Evolutionary conservation across 1,140 invertebrate genomes (phyloP).

Genomic region (Bathynomus jamesi): DNA sequence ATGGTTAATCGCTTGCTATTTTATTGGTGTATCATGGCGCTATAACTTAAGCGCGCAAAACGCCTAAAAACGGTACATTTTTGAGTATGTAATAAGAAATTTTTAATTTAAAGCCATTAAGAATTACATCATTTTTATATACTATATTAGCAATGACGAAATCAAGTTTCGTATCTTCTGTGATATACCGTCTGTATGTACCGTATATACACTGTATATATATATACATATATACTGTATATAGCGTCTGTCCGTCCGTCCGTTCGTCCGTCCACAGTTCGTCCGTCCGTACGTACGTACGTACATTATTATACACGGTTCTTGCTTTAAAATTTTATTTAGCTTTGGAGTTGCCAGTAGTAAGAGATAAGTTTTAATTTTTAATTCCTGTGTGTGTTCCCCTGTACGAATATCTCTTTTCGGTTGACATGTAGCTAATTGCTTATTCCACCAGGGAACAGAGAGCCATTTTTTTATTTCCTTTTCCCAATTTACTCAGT

Average conservation of each 20-base stretch:
- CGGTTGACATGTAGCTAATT: background rate
- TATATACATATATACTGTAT: background rate
- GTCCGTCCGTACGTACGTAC: background rate
- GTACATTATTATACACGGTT: background rate
- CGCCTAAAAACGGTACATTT: no score
- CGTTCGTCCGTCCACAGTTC: background rate
- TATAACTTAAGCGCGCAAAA: no score
- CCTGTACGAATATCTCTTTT: background rate
- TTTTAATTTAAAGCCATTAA: no score
- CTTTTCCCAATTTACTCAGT: background rate
- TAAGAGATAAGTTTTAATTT: background rate
- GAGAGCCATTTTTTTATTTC: background rate
- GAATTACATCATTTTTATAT: no score
- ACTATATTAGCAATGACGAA: no score
- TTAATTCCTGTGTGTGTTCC: background rate
- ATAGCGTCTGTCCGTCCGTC: background rate
- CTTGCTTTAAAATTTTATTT: background rate
- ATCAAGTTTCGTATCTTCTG: no score
- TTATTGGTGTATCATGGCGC: no score
- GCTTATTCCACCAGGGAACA: background rate
- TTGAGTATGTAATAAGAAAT: no score
- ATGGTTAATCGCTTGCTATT: no score
- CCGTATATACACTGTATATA: no score
- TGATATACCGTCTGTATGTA: no score
- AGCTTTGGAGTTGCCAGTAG: background rate